These are phyloP conservation scores for Poeciliopsis presidionis DNA, from an alignment of 2,797 vertebrate genomes.

Conservation along the genomic window DNA sequence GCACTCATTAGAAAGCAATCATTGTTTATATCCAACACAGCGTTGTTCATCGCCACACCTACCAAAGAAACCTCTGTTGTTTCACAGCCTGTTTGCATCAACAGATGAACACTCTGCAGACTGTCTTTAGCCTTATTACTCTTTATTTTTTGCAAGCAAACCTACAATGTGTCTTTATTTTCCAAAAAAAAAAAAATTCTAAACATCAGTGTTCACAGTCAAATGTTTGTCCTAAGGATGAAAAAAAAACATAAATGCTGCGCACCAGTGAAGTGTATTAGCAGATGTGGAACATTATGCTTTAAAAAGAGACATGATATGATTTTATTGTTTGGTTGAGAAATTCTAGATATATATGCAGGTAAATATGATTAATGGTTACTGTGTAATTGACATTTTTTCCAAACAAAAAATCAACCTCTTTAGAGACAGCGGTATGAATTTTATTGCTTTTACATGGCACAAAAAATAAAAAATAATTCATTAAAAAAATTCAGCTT, in stretches of 20 bases:
- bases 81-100: conserved; percentile 43
- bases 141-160: conserved; percentile 40
- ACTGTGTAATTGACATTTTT: conserved; percentile 6
- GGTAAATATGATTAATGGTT: conserved; percentile 9
- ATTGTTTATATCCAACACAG: conserved; percentile 58
- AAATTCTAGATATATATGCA: neutral
- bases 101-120: conserved; percentile 50
- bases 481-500: neutral
- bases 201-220: conserved; percentile 14
- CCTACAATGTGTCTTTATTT: conserved; percentile 32
- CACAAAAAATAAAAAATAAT: neutral
- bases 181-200: conserved; percentile 18
- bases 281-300: conserved; percentile 6
- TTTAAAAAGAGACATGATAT: conserved; percentile 1
- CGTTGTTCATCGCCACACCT: conserved; percentile 46
- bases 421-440: conserved; percentile 4
- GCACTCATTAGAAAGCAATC: conserved; percentile 37
- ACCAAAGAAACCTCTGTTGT: conserved; percentile 78
- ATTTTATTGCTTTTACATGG: conserved; percentile 34
- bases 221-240: conserved; percentile 12
- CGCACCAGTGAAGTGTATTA: conserved; percentile 8
- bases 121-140: conserved; percentile 56
- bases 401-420: neutral
- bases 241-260: conserved; percentile 5
- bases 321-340: conserved; percentile 3